A percentile compares a stretch with the other conserved stretches of the same genome.
Conservation (phyloP, 2,888 invertebrate species). For the Lacanobia oleracea region DNA sequence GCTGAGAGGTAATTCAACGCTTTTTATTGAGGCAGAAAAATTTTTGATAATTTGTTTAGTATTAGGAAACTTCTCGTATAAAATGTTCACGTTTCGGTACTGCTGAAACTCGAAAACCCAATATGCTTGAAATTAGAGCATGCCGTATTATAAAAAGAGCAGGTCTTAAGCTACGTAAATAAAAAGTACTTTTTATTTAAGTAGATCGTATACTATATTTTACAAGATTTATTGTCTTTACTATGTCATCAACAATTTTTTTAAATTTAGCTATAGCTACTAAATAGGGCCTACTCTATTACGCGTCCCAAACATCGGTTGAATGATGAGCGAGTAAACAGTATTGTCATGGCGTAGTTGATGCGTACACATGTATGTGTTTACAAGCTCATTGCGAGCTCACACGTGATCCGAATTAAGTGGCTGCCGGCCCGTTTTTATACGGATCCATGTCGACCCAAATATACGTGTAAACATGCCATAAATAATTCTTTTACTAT, state of each 20-base stretch:
- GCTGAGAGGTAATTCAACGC: slow-evolving; percentile 5
- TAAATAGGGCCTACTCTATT: slow-evolving; percentile 12
- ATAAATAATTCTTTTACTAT: slow-evolving; percentile 48
- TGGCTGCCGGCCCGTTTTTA: slow-evolving; percentile 75
- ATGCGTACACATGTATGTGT: slow-evolving; percentile 71
- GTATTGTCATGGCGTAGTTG: slow-evolving; percentile 68
- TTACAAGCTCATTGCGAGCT: slow-evolving; percentile 77
- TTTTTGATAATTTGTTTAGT: slow-evolving; percentile 37
- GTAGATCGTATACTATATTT: slow-evolving; percentile 13
- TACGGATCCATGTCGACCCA: slow-evolving; percentile 73
- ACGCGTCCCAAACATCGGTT: slow-evolving; percentile 24
- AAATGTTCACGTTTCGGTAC: slow-evolving; percentile 12
- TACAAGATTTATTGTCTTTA: neutral
- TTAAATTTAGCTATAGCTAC: neutral
- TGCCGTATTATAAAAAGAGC: slow-evolving; percentile 36
- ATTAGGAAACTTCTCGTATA: slow-evolving; percentile 30
- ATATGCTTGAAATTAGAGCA: slow-evolving; percentile 52
- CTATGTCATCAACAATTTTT: neutral
- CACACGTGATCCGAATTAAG: slow-evolving; percentile 81
- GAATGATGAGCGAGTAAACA: slow-evolving; percentile 52
- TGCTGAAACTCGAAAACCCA: slow-evolving; percentile 41
- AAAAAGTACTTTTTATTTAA: slow-evolving; percentile 36
- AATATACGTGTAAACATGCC: slow-evolving; percentile 72
- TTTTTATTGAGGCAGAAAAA: slow-evolving; percentile 38
- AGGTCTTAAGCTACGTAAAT: too few species aligned